Evolutionary conservation across 2,888 invertebrate species (phyloP), one percentile per base, ranked within the genome.

Genomic region (Rotaria magnacalcarata): DNA sequence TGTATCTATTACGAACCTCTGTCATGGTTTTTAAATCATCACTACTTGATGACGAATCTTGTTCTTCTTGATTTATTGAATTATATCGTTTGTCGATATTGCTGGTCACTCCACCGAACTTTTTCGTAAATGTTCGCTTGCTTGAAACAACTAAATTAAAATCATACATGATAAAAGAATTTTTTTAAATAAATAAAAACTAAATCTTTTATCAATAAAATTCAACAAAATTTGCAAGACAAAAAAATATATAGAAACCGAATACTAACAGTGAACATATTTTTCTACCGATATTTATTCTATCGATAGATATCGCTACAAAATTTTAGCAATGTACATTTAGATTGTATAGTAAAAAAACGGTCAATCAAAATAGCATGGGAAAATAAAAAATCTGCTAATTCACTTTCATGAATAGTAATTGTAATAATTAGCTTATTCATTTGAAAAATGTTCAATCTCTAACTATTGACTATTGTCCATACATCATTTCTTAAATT

Each of bases 11-110:
- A 80, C 75, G 24, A 47, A 86, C 86, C 74, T 86, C 86, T 19
- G 43, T 86, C 86, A 86, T 86, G 47, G 85, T 85, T 80, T 85
- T 86, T 56, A 85, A 75, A 41, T 86, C 86, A 56, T 86, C 86
- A 75, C 86, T 86, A 74, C 86, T 86, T 60, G 86, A 86, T 27
- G 86, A 86, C 50, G 86, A 86, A 50, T 56, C 85, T 41, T 85
- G 21, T 27, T 84, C 54, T 85, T 86, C 43, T 86, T 85, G 85
- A 74, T 86, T 60, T 74, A 67, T 21, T 84, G 84, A 47, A 84
- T 85, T 50, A 24, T 80, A 86, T 10, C 58, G 85, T 85, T 41
- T 85, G 43, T 75, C 86, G 84, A 60, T 58, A 75, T 50, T 86
- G 84, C 50, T 67, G 50, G 34, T 84, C 84, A 58, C 56, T 85